phyloP scores from a whole-genome alignment of 30 jellyfish, hydroid and myxozoan genomes.

The Cassiopea andromeda region DNA sequence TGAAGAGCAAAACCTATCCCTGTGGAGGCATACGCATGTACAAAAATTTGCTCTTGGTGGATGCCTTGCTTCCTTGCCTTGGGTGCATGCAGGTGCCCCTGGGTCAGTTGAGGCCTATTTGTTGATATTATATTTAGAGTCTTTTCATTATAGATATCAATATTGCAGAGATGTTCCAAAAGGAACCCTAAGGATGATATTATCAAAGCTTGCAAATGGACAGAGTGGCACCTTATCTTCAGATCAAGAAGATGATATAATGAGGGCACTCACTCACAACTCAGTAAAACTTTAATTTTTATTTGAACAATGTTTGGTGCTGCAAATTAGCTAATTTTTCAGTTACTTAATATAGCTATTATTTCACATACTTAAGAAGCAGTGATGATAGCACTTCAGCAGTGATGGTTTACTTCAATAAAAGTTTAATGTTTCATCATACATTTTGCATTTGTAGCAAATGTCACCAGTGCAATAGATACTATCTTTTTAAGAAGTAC shows the following conservation, averaged over 20 bases:
- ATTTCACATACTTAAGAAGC: background rate
- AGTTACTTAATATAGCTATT: background rate
- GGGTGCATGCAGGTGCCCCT: too few relatives aligned
- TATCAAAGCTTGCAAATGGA: background rate
- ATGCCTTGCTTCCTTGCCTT: too few relatives aligned
- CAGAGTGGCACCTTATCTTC: background rate
- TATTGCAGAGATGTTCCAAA: slow-evolving; percentile 25
- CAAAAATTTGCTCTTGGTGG: background rate
- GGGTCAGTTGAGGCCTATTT: too few relatives aligned
- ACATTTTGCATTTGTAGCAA: background rate
- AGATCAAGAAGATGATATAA: slow-evolving; percentile 17
- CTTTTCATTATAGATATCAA: background rate
- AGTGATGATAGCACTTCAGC: background rate
- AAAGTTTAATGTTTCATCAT: too few relatives aligned
- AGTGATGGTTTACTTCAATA: background rate
- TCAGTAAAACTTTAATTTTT: background rate
- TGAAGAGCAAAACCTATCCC: too few relatives aligned
- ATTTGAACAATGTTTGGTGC: background rate
- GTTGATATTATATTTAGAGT: too few relatives aligned
- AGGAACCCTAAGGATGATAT: background rate
- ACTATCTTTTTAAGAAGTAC: too few relatives aligned
- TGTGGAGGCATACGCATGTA: too few relatives aligned
- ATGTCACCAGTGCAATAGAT: too few relatives aligned
- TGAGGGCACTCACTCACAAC: slow-evolving; percentile 3
- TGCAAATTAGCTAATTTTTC: background rate